Evolutionary conservation across 2,888 invertebrate genomes (phyloP), one percentile per base, ranked within the genome.

Genomic region (Reticulitermes lucifugus): DNA sequence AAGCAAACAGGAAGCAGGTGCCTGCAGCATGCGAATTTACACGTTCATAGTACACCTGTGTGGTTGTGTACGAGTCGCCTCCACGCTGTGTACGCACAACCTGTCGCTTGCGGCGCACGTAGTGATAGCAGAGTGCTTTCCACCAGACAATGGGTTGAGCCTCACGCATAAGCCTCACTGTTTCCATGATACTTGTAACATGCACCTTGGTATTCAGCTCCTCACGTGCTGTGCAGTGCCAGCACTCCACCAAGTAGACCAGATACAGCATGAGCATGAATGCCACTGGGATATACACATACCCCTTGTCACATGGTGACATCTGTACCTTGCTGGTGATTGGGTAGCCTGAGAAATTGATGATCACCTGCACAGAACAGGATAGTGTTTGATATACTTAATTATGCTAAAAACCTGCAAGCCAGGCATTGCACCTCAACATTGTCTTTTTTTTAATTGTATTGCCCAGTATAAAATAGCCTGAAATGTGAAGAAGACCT

Each of bases 61-160:
- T 96, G 60, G 96, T 95, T 14, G 96, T 96, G 89, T 96, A 95
- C 79, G 96, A 95, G 90, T 96, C 96, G 12, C 96, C 96, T 89
- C 96, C 96, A 84, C 96, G 92, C 84, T 96, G 92, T 90, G 96
- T 96, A 86, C 96, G 93, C 87, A 95, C 95, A 88, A 95, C 94
- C 89, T 96, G 95, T 85, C 96, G 92, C 89, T 95, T 94, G 87
- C 96, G 93, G 70, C 96, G 91, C 86, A 96, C 95, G 91, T 96
- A 96, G 91, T 97, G 96, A 90, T 96, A 97, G 90, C 96, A 96
- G 85, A 96, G 94, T 77, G 96, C 96, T 89, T 96, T 96, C 96
- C 96, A 97, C 96, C 96, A 97, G 79, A 97, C 95, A 85, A 96
- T 93, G 0, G 96, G 96, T 86, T 94, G 93, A 0, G 96, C 95